Evolutionary conservation across 2,113 vertebrate genomes (phyloP).

Genomic region (Gavialis gangeticus): DNA sequence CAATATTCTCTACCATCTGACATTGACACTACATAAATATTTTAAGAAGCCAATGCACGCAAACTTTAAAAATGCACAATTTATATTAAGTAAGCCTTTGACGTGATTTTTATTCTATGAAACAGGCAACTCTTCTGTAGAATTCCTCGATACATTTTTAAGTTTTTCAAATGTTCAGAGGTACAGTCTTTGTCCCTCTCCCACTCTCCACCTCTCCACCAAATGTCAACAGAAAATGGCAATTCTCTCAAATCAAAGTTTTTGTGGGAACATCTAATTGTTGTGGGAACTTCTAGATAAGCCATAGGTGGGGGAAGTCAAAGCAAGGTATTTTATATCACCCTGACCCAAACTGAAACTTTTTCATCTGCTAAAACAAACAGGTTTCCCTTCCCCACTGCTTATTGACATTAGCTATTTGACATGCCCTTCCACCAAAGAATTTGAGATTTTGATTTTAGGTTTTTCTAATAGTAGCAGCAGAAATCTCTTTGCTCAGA

Average conservation of each 20-base stretch:
- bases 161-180: neutral
- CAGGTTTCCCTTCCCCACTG: neutral
- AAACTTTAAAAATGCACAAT: neutral
- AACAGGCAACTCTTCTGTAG: neutral
- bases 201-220: neutral
- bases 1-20: neutral
- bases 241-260: neutral
- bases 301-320: neutral
- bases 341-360: neutral
- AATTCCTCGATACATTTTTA: neutral
- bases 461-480: slow-evolving; percentile 69
- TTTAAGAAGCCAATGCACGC: neutral
- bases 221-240: neutral
- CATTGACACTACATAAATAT: neutral
- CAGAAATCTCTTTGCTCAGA: slow-evolving; percentile 67
- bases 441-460: neutral
- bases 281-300: neutral
- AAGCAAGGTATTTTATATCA: neutral
- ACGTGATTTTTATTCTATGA: neutral
- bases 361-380: neutral
- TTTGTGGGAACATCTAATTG: neutral
- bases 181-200: neutral
- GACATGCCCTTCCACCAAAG: neutral
- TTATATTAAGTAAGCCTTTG: neutral
- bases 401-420: neutral